phyloP scores from a whole-genome alignment of 2,797 vertebrate species.

The Premnoplex brunnescens region DNA sequence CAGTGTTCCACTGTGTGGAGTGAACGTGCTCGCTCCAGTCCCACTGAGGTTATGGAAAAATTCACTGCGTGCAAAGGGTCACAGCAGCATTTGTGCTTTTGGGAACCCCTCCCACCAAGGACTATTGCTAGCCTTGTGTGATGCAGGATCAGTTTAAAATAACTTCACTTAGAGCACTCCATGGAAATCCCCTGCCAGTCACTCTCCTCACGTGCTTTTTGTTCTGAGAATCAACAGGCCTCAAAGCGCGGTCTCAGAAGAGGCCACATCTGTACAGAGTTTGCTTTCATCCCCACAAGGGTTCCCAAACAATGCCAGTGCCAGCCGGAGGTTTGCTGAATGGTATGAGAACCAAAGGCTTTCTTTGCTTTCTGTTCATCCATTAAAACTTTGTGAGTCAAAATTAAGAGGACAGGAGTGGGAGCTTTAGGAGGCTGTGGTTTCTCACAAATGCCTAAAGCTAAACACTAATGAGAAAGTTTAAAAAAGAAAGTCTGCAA shows the following conservation, averaged over 20 bases:
- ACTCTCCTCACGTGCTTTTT: constrained; percentile 46
- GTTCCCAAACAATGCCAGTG: constrained; percentile 54
- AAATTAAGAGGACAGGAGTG: constrained; percentile 49
- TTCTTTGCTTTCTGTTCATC: constrained; percentile 62
- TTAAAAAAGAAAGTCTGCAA: constrained; percentile 22
- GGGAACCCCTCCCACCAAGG: neutral
- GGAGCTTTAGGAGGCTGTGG: constrained; percentile 37
- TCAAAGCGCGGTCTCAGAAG: constrained; percentile 34
- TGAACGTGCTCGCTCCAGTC: rapidly evolving
- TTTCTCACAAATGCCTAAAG: constrained; percentile 60
- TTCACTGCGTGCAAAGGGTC: neutral
- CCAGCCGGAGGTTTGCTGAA: constrained; percentile 53
- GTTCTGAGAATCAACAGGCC: constrained; percentile 50
- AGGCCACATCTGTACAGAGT: constrained; percentile 61
- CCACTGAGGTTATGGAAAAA: neutral
- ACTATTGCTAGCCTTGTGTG: neutral
- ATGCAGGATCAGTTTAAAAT: constrained; percentile 22
- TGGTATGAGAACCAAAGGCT: constrained; percentile 59
- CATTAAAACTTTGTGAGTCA: constrained; percentile 54
- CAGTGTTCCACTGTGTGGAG: neutral
- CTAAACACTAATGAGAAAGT: constrained; percentile 54
- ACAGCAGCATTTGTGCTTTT: neutral
- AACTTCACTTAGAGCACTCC: neutral
- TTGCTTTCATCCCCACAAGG: constrained; percentile 61
- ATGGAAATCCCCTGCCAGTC: constrained; percentile 40